phyloP scores from a whole-genome alignment of 1,140 invertebrate species.

The Drosophila oshimai region DNA sequence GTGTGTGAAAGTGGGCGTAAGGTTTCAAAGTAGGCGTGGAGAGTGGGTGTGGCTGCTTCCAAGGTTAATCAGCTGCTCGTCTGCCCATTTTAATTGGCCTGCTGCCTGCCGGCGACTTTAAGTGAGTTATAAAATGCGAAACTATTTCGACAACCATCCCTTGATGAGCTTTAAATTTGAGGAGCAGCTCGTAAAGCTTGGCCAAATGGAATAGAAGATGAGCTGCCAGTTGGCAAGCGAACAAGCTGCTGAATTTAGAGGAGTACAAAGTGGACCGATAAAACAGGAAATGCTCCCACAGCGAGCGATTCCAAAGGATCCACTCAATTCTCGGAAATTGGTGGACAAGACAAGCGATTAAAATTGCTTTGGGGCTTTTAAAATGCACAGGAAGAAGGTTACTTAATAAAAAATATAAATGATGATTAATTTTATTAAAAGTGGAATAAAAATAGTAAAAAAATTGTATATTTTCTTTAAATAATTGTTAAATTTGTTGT shows the following conservation, averaged over 20 bases:
- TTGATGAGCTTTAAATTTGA: conserved; percentile 78
- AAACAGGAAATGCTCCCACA: conserved; percentile 18
- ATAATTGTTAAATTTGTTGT: too few species aligned
- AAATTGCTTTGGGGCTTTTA: background rate
- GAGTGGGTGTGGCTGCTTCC: conserved; percentile 13
- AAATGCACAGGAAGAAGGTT: background rate
- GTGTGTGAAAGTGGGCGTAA: background rate
- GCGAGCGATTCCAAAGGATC: background rate
- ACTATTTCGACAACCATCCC: conserved; percentile 59
- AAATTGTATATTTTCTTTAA: too few species aligned
- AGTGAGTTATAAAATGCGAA: conserved; percentile 77
- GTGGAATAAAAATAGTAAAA: too few species aligned
- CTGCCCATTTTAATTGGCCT: conserved; percentile 75
- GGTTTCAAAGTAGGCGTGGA: background rate
- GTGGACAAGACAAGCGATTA: background rate
- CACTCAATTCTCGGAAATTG: background rate
- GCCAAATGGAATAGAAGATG: conserved; percentile 68
- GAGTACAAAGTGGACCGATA: background rate
- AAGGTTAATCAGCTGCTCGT: conserved; percentile 73
- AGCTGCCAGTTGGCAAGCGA: conserved; percentile 14
- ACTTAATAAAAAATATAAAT: conserved; percentile 1
- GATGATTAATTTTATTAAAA: too few species aligned
- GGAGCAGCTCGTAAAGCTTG: conserved; percentile 56
- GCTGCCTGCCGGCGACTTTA: conserved; percentile 52
- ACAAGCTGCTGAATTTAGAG: background rate